Evolutionary conservation across 2,797 vertebrate genomes (phyloP), one percentile per base, ranked within the genome.

Genomic region (Microcaecilia unicolor): DNA sequence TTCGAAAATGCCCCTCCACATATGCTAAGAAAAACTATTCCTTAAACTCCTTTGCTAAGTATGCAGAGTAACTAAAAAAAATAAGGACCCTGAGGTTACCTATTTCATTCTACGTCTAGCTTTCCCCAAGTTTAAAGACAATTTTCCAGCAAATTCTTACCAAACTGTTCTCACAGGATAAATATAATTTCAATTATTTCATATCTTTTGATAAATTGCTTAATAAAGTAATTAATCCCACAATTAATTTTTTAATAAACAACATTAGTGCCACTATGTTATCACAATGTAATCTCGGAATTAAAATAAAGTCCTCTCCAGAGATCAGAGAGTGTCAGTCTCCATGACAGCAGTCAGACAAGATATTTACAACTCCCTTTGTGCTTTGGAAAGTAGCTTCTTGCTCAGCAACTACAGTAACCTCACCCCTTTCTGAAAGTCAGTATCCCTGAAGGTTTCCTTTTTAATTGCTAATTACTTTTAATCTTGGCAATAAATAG

Each of bases 401-500:
- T 20, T 41, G 27, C 51, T 44, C 49, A 62, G 47, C 64, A 71
- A 65, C 37, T 25, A n/a, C n/a, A n/a, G n/a, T n/a, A 22, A 60
- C 37, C 28, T 51, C 30, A 25, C 42, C 40, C 24, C 21, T 64
- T 24, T 33, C 34, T 48, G 64, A 29, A 41, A 37, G 62, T 55
- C 51, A 59, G 53, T 33, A 47, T 21, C 36, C 55, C 58, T 31
- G 40, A 28, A 69, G 51, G 56, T 60, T 61, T 39, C 55, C 67
- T 74, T 69, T n/a, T 31, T 69, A 62, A 71, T 58, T 63, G 44
- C 56, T 75, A 70, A 79, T 77, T 70, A 61, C 38, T 41, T 70
- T 70, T 69, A 59, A 56, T 77, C 56, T 62, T 48, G 41, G 48
- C 40, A 66, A 66, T 68, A 74, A 74, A 71, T 62, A 75, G 63